These are phyloP conservation scores for Paradisaea rubra DNA, from an alignment of 2,113 vertebrate genomes.

Conservation along the genomic window DNA sequence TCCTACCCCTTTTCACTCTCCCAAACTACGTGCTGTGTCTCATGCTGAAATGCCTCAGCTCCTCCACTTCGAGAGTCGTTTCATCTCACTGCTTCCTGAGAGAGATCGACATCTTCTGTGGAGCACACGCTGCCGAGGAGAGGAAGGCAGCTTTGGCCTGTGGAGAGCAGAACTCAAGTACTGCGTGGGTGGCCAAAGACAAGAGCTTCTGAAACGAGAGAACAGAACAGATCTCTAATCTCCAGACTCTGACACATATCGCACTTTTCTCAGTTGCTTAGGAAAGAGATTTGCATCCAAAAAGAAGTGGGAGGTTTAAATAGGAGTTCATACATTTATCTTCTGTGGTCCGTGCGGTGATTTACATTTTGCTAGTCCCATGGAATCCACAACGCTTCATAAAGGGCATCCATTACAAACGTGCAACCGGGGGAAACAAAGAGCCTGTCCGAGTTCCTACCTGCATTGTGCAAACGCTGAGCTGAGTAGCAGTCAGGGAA, in stretches of 20 bases:
- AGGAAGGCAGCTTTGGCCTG: conserved; percentile 58
- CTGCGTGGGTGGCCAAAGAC: conserved; percentile 60
- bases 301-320: conserved; percentile 65
- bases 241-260: conserved; percentile 65
- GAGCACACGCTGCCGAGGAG: background rate
- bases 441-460: background rate
- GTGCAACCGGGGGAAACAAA: background rate
- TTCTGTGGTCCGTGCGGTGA: background rate
- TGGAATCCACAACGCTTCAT: background rate
- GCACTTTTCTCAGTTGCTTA: conserved; percentile 65
- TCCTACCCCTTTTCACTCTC: conserved; percentile 56
- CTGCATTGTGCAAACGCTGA: background rate
- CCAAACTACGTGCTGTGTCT: conserved; percentile 48
- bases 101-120: conserved; percentile 44
- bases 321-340: conserved; percentile 38
- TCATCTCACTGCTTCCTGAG: conserved; percentile 41
- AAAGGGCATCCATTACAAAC: background rate
- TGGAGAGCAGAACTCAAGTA: conserved; percentile 52
- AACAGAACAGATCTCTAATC: conserved; percentile 67
- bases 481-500: background rate
- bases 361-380: background rate
- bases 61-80: conserved; percentile 22
- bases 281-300: conserved; percentile 60
- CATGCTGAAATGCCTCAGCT: conserved; percentile 40
- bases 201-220: conserved; percentile 58